Evolutionary conservation across 2,797 vertebrate genomes (phyloP).

Genomic region (Pipistrellus nathusii): DNA sequence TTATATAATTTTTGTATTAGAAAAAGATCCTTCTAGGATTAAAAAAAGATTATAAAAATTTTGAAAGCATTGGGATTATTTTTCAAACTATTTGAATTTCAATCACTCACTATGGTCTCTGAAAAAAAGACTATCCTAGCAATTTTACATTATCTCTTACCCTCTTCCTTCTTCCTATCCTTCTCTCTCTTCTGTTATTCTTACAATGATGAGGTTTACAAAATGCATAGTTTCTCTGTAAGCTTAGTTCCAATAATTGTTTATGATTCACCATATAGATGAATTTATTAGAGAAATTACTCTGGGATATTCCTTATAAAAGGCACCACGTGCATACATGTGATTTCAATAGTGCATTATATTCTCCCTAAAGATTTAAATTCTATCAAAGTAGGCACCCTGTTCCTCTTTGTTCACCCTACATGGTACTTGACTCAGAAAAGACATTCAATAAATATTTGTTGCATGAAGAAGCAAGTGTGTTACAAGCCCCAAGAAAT

Average conservation of each 20-base stretch:
- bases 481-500: not conserved
- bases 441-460: not conserved
- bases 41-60: not conserved
- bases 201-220: not conserved
- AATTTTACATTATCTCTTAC: not conserved
- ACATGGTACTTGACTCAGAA: not conserved
- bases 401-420: not conserved
- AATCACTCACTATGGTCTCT: not conserved
- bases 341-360: not conserved
- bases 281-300: not conserved
- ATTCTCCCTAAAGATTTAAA: not conserved
- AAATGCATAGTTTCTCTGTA: not conserved
- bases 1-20: not conserved
- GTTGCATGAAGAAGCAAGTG: not conserved
- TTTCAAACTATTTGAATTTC: conserved; percentile 24
- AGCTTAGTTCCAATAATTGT: not conserved
- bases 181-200: not conserved
- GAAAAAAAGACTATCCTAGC: not conserved
- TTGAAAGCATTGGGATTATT: not conserved
- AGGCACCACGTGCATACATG: not conserved
- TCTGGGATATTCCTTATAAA: not conserved
- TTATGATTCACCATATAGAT: not conserved
- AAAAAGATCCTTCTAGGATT: not conserved
- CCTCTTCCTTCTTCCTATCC: not conserved
- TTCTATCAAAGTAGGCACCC: not conserved